These are phyloP conservation scores for Apaloderma vittatum DNA, from an alignment of 2,113 vertebrate species.

Conservation along the genomic window DNA sequence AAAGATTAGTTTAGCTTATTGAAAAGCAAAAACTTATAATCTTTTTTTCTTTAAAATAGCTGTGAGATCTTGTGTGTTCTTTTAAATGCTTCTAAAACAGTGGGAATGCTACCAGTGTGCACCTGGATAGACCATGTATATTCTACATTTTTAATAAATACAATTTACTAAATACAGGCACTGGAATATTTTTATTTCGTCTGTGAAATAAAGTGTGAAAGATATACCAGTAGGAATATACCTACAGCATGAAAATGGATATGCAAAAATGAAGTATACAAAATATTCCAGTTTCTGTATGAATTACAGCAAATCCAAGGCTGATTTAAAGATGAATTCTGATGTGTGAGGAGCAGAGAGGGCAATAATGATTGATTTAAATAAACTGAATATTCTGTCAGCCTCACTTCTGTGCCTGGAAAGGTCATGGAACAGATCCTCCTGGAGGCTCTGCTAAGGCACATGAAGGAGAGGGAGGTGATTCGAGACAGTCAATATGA, in stretches of 20 bases:
- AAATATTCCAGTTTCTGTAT: background rate
- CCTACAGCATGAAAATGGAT: background rate
- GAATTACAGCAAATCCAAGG: background rate
- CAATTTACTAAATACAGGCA: background rate
- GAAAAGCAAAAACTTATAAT: background rate
- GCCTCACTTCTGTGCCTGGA: too few species aligned
- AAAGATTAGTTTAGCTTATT: background rate
- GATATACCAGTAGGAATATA: background rate
- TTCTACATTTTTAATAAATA: background rate
- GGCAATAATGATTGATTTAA: background rate
- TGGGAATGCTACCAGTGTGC: background rate
- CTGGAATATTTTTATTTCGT: background rate
- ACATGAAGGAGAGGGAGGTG: too few species aligned
- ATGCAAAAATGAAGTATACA: background rate
- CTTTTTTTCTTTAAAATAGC: background rate
- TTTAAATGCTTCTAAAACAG: background rate
- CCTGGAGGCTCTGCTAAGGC: too few species aligned
- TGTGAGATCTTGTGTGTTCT: background rate
- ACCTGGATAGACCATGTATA: background rate
- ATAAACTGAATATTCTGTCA: background rate
- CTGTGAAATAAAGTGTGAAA: background rate
- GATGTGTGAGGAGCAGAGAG: rapidly evolving
- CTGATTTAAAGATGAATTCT: background rate
- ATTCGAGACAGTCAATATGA: too few species aligned
- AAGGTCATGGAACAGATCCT: too few species aligned